phyloP scores from a whole-genome alignment of 1,140 invertebrate species.

The Pinna nobilis region DNA sequence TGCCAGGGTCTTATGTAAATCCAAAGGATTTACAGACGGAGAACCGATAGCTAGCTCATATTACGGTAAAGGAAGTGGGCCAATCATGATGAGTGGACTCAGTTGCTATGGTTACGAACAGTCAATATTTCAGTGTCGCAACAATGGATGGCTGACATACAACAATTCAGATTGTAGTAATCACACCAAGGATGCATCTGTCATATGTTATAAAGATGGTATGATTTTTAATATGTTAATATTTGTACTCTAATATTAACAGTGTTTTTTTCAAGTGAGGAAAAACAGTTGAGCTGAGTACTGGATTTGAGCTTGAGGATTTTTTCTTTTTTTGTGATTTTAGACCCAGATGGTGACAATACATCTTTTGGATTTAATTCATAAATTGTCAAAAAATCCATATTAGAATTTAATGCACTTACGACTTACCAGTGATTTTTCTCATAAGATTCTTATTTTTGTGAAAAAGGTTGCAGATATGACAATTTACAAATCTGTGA shows the following conservation, averaged over 20 bases:
- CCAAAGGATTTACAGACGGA: conserved; percentile 49
- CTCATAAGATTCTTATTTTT: too few relatives aligned
- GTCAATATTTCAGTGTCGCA: conserved; percentile 54
- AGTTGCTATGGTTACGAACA: conserved; percentile 57
- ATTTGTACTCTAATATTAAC: background rate
- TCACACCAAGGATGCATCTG: conserved; percentile 59
- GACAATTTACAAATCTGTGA: too few relatives aligned
- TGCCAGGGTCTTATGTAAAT: conserved; percentile 57
- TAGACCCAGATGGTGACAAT: too few relatives aligned
- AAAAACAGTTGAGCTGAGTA: too few relatives aligned
- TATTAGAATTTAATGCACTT: too few relatives aligned
- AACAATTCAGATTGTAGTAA: conserved; percentile 40
- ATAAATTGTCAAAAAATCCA: too few relatives aligned
- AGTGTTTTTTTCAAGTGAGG: too few relatives aligned
- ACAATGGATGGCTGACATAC: conserved; percentile 55
- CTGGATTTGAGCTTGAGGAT: too few relatives aligned
- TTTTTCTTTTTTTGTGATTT: too few relatives aligned
- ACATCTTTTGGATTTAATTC: too few relatives aligned
- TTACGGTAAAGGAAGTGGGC: conserved; percentile 54
- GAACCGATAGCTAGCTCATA: conserved; percentile 50
- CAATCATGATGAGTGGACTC: conserved; percentile 58
- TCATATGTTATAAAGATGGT: conserved; percentile 63
- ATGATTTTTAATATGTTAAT: background rate
- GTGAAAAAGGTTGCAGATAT: too few relatives aligned
- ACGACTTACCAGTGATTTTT: too few relatives aligned